Base-by-base conservation (phyloP, 2,888 invertebrate genomes). In the Maniola hyperantus region DNA sequence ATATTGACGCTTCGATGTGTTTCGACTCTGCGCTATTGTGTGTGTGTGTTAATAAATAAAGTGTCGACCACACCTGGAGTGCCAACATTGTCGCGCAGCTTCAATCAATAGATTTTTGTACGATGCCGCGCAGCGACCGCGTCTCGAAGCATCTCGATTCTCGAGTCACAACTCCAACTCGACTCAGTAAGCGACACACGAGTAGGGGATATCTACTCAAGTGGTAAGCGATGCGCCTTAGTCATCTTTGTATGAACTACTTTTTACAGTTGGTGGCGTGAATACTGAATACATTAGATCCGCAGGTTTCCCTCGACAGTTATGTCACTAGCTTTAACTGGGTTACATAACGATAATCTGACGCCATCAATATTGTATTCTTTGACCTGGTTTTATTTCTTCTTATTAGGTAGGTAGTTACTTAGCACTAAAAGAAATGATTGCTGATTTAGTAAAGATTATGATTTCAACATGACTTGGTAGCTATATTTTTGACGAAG, bases 321-420 rank as follows among this genome's bases (percentile, higher is more conserved):
- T 57, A 57, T 55, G 55, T 55, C 55, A 55, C 18, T 36, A 15
- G 36, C 20, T 18, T 39, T 55, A 55, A 11, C 50, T 51, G 2
- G 20, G 57, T 57, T 57, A 57, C 20, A 26, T 57, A 57, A 57
- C 15, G 5, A 15, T 20, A 54, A 54, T 20, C 39, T 57, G 36
- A 57, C 57, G 57, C 57, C 48, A 48, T 48, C 48, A 15, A 55
- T 55, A 55, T 39, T 42, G 57, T 57, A 42, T 57, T 42, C 13
- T 57, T 42, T 57, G 57, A 42, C 57, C 57, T 57, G 57, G 57
- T 57, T 57, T 57, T 42, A 42, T 57, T 57, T 42, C 20, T 57
- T 57, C 42, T 55, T 55, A n/a, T 33, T 53, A 13, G 34, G n/a
- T 6, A 2, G 15, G n/a, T 6, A 2, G 15, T 33, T 26, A 11